Conservation (phyloP, 2,888 invertebrate species). For the Rotaria socialis region DNA sequence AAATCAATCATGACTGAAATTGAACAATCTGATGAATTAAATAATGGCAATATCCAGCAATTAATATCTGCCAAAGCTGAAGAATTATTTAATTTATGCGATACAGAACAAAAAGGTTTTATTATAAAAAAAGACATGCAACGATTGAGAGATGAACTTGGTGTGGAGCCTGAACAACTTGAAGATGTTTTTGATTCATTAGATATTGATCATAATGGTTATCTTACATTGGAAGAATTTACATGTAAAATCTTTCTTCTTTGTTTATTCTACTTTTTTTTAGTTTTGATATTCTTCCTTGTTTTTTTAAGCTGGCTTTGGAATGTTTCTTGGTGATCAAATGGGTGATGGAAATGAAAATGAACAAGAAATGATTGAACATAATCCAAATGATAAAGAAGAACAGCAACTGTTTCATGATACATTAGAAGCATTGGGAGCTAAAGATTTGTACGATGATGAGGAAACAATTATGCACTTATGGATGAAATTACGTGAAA, state of each 20-base stretch:
- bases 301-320: constrained; percentile 32
- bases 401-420: constrained; percentile 54
- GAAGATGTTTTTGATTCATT: constrained; percentile 63
- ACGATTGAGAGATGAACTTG: constrained; percentile 60
- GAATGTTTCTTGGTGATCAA: constrained; percentile 49
- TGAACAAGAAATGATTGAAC: constrained; percentile 47
- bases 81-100: constrained; percentile 62
- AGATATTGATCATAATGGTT: constrained; percentile 62
- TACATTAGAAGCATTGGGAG: constrained; percentile 57
- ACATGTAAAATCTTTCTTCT: constrained; percentile 49
- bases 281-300: neutral
- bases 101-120: constrained; percentile 57
- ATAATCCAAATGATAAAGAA: constrained; percentile 49
- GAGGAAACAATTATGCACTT: constrained; percentile 53
- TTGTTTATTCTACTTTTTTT: neutral
- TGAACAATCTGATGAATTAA: neutral
- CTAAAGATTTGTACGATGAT: constrained; percentile 57
- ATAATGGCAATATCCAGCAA: constrained; percentile 1
- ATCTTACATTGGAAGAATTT: constrained; percentile 63
- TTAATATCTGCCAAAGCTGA: constrained; percentile 54
- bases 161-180: constrained; percentile 61
- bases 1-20: neutral
- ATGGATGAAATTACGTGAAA: constrained; percentile 57
- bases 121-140: constrained; percentile 61
- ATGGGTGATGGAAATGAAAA: constrained; percentile 47